phyloP scores from a whole-genome alignment of 2,797 vertebrate species.

The Pteropus rufus region DNA sequence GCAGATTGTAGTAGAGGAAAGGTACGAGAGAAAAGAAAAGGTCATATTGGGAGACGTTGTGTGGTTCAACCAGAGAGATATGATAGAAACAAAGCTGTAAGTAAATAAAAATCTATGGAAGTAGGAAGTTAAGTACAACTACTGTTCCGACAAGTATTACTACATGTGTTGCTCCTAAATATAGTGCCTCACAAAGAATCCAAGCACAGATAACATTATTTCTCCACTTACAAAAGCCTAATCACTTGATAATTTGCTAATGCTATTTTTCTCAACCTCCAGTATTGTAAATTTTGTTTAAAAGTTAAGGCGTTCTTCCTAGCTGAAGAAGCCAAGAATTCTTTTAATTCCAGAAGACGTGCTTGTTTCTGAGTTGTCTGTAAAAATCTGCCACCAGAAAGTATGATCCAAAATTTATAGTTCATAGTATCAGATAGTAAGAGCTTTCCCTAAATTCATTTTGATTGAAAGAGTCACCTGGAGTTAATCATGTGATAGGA shows the following conservation, averaged over 20 bases:
- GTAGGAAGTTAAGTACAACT: background rate
- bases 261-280: background rate
- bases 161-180: background rate
- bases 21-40: background rate
- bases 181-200: background rate
- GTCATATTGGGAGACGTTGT: background rate
- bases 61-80: background rate
- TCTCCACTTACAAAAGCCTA: background rate
- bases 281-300: background rate
- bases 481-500: background rate
- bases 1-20: background rate
- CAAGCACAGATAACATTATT: background rate
- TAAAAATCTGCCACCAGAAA: background rate
- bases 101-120: background rate
- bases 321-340: background rate
- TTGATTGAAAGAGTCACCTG: constrained; percentile 2
- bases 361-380: background rate
- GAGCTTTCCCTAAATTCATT: background rate
- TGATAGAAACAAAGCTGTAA: background rate
- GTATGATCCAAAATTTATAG: background rate
- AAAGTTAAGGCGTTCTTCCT: background rate
- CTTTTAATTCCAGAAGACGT: background rate
- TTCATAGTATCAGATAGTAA: background rate
- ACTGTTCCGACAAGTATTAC: background rate
- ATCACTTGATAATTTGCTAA: background rate